Conservation (phyloP, 2,797 vertebrate species). For the Propithecus deckenii region DNA sequence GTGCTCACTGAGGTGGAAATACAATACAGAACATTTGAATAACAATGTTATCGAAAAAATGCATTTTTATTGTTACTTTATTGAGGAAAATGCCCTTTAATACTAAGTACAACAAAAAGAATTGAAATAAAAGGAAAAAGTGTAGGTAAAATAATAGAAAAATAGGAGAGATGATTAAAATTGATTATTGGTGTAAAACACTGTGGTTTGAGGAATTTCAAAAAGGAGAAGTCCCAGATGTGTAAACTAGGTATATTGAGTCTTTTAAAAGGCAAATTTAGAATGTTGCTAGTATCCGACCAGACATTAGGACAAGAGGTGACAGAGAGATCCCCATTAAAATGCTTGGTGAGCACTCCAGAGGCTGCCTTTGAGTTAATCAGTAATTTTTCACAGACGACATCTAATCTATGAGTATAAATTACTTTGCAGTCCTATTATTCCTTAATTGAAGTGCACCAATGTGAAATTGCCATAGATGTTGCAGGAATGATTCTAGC, state of each 20-base stretch:
- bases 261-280: conserved; percentile 72
- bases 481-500: conserved; percentile 81
- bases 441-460: conserved; percentile 89
- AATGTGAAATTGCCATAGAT: conserved; percentile 86
- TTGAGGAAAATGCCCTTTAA: conserved; percentile 36
- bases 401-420: conserved; percentile 89
- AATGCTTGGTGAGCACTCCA: conserved; percentile 80
- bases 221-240: not conserved
- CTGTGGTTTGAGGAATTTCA: conserved; percentile 8
- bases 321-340: conserved; percentile 75
- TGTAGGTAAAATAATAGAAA: conserved; percentile 22
- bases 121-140: not conserved
- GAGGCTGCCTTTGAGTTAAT: conserved; percentile 85
- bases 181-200: not conserved
- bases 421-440: conserved; percentile 88
- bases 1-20: not conserved
- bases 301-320: conserved; percentile 78
- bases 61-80: not conserved
- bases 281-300: conserved; percentile 81
- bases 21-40: conserved; percentile 28
- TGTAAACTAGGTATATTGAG: conserved; percentile 58
- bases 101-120: not conserved
- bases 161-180: conserved; percentile 10
- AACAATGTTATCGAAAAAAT: conserved; percentile 23
- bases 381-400: conserved; percentile 86